Conservation (phyloP, 2,113 vertebrate species). For the Megaptera novaeangliae region DNA sequence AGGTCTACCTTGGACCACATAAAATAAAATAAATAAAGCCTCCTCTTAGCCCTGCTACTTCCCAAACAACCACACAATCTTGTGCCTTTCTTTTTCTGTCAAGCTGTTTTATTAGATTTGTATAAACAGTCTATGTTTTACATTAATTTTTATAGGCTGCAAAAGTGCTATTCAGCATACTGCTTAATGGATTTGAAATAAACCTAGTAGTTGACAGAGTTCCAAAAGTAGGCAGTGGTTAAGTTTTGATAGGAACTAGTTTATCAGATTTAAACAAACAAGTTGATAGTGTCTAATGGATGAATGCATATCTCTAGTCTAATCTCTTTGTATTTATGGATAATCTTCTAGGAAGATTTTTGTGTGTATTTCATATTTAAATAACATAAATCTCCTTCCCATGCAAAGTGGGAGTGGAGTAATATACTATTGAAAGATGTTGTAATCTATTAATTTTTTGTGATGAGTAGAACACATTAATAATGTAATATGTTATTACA, state of each 20-base stretch:
- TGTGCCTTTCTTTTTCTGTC: neutral
- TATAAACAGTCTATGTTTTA: neutral
- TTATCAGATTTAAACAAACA: slow-evolving; percentile 5
- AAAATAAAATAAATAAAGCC: neutral
- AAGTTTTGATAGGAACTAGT: neutral
- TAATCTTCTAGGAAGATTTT: neutral
- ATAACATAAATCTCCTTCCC: neutral
- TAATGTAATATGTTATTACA: neutral
- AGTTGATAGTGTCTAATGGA: neutral
- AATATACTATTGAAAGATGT: neutral
- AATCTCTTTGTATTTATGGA: neutral
- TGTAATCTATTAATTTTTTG: neutral
- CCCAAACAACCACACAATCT: neutral
- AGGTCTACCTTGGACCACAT: neutral
- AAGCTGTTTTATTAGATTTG: neutral
- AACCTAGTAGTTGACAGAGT: neutral
- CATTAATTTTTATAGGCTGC: neutral
- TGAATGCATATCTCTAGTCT: neutral
- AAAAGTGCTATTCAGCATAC: neutral
- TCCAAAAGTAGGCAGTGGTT: neutral
- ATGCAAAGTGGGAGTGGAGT: neutral
- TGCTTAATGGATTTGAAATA: slow-evolving; percentile 15
- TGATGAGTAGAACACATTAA: neutral
- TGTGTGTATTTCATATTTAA: neutral
- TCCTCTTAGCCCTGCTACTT: neutral